Evolutionary conservation across 2,797 vertebrate species (phyloP), one percentile per base, ranked within the genome.

Genomic region (Urophycis tenuis): DNA sequence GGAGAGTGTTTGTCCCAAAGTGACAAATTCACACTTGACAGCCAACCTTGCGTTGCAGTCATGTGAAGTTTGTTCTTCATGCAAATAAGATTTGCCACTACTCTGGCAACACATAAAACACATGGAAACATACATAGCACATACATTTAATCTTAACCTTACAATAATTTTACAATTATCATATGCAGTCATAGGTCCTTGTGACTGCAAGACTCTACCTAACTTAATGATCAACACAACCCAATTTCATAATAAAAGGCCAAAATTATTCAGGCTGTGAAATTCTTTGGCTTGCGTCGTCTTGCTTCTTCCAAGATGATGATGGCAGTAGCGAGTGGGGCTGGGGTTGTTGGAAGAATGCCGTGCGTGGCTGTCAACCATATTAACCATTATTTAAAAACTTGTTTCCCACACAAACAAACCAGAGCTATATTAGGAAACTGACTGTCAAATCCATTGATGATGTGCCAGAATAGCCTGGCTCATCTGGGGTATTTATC

Each of bases 1-100:
- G 81, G 72, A 81, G 31, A 75, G 82, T 88, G 3, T 74, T 85
- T 83, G 81, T 9, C 73, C 83, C 85, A 14, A 78, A 85, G 71
- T 88, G 86, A 89, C 88, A 85, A 71, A 87, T 86, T 90, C 86
- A 83, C 88, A 89, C 87, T 81, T 84, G 81, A 88, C 84, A 88
- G 88, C 88, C 85, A 85, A 87, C 86, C 80, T 83, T 81, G 71
- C 73, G 81, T 82, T 87, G 80, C 81, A 83, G 78, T 81, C 83
- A 76, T 85, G 78, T 81, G 82, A 82, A 83, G 74, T 85, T 84
- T 71, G 30, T 82, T 85, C 82, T 82, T 87, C 81, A 77, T 83
- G 80, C 81, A 76, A 82, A 82, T 81, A 29, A 12, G 71, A 73
- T 77, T 79, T 87, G 75, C 77, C 69, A 22, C 49, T 0, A 60